Evolutionary conservation across 2,888 invertebrate genomes (phyloP).

Genomic region (Drosophila atripex): DNA sequence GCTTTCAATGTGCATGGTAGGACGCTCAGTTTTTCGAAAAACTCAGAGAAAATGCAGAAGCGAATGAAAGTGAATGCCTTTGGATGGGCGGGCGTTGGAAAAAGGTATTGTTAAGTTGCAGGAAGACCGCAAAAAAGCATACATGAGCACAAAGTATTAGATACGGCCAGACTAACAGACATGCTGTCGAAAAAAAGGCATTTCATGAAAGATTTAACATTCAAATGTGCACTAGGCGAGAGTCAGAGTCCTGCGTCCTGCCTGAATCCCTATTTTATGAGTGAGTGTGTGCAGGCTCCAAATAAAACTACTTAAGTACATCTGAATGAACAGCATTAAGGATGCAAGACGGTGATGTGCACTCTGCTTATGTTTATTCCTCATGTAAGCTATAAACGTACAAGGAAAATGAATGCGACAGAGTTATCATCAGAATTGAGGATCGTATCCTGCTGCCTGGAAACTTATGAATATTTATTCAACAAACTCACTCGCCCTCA

Average conservation of each 20-base stretch:
- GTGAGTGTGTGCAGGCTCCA: conserved; percentile 50
- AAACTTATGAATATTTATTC: conserved; percentile 70
- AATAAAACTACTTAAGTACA: conserved; percentile 81
- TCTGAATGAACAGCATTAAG: conserved; percentile 70
- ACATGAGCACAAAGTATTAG: conserved; percentile 48
- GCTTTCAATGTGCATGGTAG: conserved; percentile 69
- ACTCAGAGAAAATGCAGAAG: conserved; percentile 51
- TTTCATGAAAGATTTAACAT: conserved; percentile 84
- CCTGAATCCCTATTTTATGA: conserved; percentile 11
- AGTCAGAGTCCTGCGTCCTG: conserved; percentile 46
- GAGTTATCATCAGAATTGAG: conserved; percentile 55
- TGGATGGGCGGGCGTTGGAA: conserved; percentile 28
- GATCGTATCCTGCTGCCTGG: conserved; percentile 51
- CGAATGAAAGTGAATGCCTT: conserved; percentile 54
- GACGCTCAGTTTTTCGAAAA: conserved; percentile 42
- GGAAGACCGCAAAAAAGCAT: conserved; percentile 60
- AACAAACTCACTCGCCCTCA: conserved; percentile 27
- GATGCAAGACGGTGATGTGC: conserved; percentile 45
- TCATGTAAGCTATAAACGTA: conserved; percentile 33
- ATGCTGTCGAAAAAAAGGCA: conserved; percentile 50
- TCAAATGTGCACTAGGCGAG: conserved; percentile 74
- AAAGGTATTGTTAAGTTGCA: conserved; percentile 71
- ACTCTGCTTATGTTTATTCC: conserved; percentile 48
- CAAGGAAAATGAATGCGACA: conserved; percentile 12
- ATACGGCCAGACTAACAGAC: conserved; percentile 20